These are phyloP conservation scores for Onchidella celtica DNA, from an alignment of 2,888 invertebrate genomes.

Conservation along the genomic window DNA sequence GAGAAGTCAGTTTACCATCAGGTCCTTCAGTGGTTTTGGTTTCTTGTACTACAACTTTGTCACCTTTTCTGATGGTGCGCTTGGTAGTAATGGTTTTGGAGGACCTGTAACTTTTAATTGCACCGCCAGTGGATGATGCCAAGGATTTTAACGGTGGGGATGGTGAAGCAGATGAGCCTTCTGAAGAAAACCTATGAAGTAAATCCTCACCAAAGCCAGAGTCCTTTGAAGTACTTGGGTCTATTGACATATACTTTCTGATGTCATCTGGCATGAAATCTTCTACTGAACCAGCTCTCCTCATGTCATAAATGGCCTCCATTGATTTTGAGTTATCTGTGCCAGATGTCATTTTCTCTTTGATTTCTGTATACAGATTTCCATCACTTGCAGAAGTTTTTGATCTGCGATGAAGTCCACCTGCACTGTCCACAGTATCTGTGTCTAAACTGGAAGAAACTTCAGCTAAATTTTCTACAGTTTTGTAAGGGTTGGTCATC, in stretches of 20 bases:
- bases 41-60: conserved; percentile 41
- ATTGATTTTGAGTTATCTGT: conserved; percentile 14
- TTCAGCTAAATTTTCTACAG: conserved; percentile 42
- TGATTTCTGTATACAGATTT: conserved; percentile 20
- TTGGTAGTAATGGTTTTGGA: conserved; percentile 52
- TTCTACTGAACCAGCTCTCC: conserved; percentile 52
- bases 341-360: background rate
- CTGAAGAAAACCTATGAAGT: conserved; percentile 33
- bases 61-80: conserved; percentile 15
- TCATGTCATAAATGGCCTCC: conserved; percentile 44
- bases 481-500: conserved; percentile 42
- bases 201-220: conserved; percentile 49
- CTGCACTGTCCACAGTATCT: conserved; percentile 5
- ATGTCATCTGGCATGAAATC: conserved; percentile 57
- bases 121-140: background rate
- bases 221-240: conserved; percentile 44
- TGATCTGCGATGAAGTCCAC: conserved; percentile 9
- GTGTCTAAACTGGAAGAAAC: conserved; percentile 28
- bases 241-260: conserved; percentile 55
- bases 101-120: background rate
- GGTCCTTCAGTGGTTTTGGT: conserved; percentile 40
- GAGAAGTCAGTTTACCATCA: conserved; percentile 43
- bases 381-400: conserved; percentile 47
- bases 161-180: background rate
- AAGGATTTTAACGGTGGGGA: background rate